Percentiles rank a stretch among this genome's conserved stretches.
Conservation (phyloP, 2,888 invertebrate genomes). For the Oithona nana region DNA sequence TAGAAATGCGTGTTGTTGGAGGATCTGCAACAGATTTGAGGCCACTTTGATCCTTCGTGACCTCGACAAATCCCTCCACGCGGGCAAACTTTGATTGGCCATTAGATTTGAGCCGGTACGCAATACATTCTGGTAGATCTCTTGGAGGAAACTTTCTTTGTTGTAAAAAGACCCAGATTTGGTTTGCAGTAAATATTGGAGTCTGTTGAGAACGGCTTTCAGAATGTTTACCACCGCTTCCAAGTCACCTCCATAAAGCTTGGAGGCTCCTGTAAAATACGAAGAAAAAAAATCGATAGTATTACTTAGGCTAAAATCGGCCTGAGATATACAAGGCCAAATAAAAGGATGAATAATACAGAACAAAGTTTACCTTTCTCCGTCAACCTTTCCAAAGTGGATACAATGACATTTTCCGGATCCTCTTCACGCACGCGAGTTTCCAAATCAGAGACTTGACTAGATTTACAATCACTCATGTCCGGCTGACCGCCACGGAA, state of each 20-base stretch:
- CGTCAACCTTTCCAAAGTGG: conserved; percentile 25
- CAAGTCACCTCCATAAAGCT: conserved; percentile 74
- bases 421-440: conserved; percentile 24
- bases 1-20: conserved; percentile 37
- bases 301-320: too few species aligned
- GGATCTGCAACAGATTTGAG: conserved; percentile 19
- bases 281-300: too few species aligned
- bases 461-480: conserved; percentile 65
- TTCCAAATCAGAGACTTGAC: conserved; percentile 67
- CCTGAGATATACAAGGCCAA: too few species aligned
- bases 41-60: conserved; percentile 25
- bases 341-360: too few species aligned
- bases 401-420: conserved; percentile 54
- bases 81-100: conserved; percentile 36
- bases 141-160: conserved; percentile 60
- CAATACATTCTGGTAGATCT: conserved; percentile 59
- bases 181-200: conserved; percentile 17
- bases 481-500: conserved; percentile 37
- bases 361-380: too few species aligned
- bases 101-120: conserved; percentile 67
- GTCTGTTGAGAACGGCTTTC: conserved; percentile 3
- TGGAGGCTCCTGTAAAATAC: conserved; percentile 18
- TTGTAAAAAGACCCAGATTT: conserved; percentile 63
- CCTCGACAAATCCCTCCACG: conserved; percentile 26
- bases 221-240: conserved; percentile 71